Evolutionary conservation across 2,888 invertebrate genomes (phyloP).

Genomic region (Diabrotica balteata): DNA sequence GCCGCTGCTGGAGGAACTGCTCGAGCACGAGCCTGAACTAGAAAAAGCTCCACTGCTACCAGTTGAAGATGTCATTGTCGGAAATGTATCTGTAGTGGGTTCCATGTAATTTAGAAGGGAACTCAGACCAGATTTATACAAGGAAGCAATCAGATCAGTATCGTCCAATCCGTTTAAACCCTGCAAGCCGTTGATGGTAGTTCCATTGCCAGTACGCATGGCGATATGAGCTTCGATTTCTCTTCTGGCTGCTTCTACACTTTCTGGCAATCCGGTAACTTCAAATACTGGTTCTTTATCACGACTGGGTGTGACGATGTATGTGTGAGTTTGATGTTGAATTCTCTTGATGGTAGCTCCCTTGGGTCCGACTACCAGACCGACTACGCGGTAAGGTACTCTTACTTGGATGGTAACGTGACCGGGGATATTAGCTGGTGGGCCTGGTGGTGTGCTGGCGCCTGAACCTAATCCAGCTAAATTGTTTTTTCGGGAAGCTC

Average conservation of each 20-base stretch:
- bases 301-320: conserved; percentile 97
- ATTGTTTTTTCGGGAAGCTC: conserved; percentile 88
- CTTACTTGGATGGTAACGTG: conserved; percentile 96
- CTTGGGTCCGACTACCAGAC: conserved; percentile 98
- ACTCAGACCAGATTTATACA: conserved; percentile 73
- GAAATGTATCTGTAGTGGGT: conserved; percentile 61
- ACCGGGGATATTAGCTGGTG: conserved; percentile 85
- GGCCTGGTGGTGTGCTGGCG: conserved; percentile 75
- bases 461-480: conserved; percentile 66
- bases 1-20: conserved; percentile 72
- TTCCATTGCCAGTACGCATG: conserved; percentile 81
- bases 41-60: conserved; percentile 65
- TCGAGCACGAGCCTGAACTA: conserved; percentile 72
- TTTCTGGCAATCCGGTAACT: conserved; percentile 93
- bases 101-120: conserved; percentile 64
- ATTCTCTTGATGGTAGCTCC: conserved; percentile 99
- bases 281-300: conserved; percentile 99
- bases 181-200: conserved; percentile 64
- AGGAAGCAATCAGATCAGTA: conserved; percentile 71
- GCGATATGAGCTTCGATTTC: conserved; percentile 99
- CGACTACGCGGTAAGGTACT: conserved; percentile 98
- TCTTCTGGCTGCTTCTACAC: conserved; percentile 92
- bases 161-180: conserved; percentile 61
- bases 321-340: conserved; percentile 98
- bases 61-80: conserved; percentile 64